These are phyloP conservation scores for Agrotis ipsilon DNA, from an alignment of 2,888 invertebrate species.

Conservation along the genomic window DNA sequence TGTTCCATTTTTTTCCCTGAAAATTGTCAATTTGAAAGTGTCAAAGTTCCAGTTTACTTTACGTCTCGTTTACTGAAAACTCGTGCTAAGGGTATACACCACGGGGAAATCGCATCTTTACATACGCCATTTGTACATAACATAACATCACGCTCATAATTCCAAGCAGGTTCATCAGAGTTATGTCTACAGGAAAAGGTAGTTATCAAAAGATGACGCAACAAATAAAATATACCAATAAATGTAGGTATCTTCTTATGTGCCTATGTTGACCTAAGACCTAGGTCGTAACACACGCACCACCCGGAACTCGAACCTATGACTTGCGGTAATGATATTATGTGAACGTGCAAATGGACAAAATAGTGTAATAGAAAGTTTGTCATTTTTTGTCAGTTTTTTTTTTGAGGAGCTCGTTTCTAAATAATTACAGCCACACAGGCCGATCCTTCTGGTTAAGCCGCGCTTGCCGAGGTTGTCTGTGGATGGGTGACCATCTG, in stretches of 20 bases:
- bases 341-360: conserved; percentile 12
- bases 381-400: no score
- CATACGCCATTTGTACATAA: neutral
- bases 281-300: conserved; percentile 32
- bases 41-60: no score
- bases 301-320: conserved; percentile 58
- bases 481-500: no score
- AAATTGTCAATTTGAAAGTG: no score
- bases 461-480: no score
- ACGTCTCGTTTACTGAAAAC: no score
- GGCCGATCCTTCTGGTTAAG: no score
- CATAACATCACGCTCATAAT: neutral
- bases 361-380: conserved; percentile 14
- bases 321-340: conserved; percentile 41
- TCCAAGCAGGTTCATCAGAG: conserved; percentile 14
- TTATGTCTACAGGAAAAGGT: conserved; percentile 36
- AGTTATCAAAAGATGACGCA: conserved; percentile 16
- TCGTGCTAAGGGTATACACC: no score
- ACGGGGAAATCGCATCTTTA: no score
- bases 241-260: conserved; percentile 10
- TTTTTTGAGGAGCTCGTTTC: no score
- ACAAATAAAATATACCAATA: conserved; percentile 42
- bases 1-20: no score
- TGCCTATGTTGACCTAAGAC: conserved; percentile 58
- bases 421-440: no score